Evolutionary conservation across 2,797 vertebrate genomes (phyloP).

Genomic region (Varecia variegata): DNA sequence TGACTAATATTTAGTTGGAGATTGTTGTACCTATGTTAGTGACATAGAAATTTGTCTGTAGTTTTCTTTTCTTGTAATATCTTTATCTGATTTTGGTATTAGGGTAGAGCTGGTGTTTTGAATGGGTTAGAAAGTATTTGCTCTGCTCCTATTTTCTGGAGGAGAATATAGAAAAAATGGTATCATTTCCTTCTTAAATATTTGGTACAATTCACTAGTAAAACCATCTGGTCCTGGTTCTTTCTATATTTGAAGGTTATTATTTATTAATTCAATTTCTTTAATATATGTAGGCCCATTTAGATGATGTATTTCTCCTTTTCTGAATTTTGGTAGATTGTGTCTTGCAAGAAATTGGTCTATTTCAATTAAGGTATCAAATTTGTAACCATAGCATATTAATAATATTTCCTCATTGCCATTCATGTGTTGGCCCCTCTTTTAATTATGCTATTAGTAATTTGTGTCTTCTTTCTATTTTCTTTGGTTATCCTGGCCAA

Average conservation of each 20-base stretch:
- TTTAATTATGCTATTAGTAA: not conserved
- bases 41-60: not conserved
- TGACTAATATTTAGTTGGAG: not conserved
- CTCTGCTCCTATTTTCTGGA: not conserved
- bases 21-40: not conserved
- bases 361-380: not conserved
- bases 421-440: not conserved
- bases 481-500: not conserved
- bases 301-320: not conserved
- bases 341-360: not conserved
- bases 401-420: not conserved
- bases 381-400: not conserved
- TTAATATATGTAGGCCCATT: not conserved
- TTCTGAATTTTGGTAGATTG: not conserved
- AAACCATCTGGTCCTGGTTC: not conserved
- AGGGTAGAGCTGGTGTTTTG: not conserved
- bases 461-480: not conserved
- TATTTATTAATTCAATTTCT: not conserved
- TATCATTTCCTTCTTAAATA: not conserved
- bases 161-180: not conserved
- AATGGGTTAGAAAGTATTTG: not conserved
- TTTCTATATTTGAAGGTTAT: not conserved
- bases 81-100: not conserved
- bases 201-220: not conserved
- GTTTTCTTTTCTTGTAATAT: not conserved